Percentiles rank a stretch among this genome's conserved stretches.
Conservation (phyloP, 1,140 invertebrate species). For the Zophobas morio region DNA sequence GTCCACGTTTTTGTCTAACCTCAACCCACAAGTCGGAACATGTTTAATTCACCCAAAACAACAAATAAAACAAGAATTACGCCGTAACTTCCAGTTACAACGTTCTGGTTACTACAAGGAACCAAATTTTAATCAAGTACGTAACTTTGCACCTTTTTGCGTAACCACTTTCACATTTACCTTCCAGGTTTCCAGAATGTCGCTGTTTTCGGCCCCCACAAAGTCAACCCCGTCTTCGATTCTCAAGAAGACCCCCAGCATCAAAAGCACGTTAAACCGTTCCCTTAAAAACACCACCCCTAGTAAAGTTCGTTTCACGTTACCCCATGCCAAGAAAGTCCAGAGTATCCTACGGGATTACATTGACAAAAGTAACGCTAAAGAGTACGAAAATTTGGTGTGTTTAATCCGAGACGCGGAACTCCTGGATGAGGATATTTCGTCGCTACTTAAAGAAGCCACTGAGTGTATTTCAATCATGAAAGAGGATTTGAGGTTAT, state of each 20-base stretch:
- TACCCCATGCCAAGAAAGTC: conserved; percentile 63
- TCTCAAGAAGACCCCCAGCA: conserved; percentile 54
- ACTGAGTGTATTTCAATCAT: conserved; percentile 73
- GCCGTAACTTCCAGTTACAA: too few species aligned
- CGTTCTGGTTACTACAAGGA: too few species aligned
- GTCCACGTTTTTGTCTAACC: too few species aligned
- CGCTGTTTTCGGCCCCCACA: conserved; percentile 20
- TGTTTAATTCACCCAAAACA: too few species aligned
- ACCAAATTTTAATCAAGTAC: too few species aligned
- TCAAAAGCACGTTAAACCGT: conserved; percentile 54
- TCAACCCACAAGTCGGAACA: too few species aligned
- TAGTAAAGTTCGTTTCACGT: conserved; percentile 63
- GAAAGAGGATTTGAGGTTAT: conserved; percentile 70
- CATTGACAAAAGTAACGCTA: conserved; percentile 50
- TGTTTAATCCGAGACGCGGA: conserved; percentile 62
- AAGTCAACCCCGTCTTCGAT: conserved; percentile 55
- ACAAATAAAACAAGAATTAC: too few species aligned
- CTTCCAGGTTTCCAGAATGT: conserved; percentile 4
- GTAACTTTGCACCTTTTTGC: too few species aligned
- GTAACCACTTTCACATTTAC: too few species aligned
- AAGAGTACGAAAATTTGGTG: conserved; percentile 64
- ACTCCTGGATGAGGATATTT: conserved; percentile 73
- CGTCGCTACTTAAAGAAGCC: conserved; percentile 71
- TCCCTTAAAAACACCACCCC: conserved; percentile 50
- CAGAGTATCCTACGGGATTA: conserved; percentile 60